A percentile compares a stretch with the other conserved stretches of the same genome.
Evolutionary conservation across 2,113 vertebrate genomes (phyloP).

Genomic region (Gymnogyps californianus): DNA sequence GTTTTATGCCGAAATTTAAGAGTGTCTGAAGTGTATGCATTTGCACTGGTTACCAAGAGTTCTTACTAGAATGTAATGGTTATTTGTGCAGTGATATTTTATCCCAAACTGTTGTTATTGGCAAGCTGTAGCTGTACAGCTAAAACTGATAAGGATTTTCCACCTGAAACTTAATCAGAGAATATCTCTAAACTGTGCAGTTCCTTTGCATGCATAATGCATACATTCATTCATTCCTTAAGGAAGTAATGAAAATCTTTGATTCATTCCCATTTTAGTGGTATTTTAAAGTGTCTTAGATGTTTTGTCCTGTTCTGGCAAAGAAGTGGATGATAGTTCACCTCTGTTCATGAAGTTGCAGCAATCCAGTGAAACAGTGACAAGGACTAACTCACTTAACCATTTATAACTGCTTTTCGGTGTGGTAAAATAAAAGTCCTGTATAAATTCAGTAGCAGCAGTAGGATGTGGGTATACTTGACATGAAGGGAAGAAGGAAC

Average conservation of each 20-base stretch:
- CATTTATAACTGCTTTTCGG: neutral
- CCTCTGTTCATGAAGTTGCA: neutral
- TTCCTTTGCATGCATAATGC: neutral
- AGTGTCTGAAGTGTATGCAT: neutral
- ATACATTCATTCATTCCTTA: neutral
- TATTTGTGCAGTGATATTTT: neutral
- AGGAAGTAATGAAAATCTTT: neutral
- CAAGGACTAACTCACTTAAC: neutral
- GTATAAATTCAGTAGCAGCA: neutral
- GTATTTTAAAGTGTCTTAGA: neutral
- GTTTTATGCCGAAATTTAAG: neutral
- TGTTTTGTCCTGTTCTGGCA: neutral
- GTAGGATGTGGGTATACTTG: neutral
- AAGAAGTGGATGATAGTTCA: neutral
- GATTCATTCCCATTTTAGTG: neutral
- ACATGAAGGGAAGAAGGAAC: neutral
- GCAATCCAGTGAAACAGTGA: neutral
- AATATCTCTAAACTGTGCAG: neutral
- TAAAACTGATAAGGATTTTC: neutral
- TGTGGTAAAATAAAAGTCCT: neutral
- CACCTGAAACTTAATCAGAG: neutral
- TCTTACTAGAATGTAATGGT: neutral
- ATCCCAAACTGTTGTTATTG: neutral
- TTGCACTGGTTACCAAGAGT: neutral
- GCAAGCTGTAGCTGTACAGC: neutral